Evolutionary conservation across 2,888 invertebrate genomes (phyloP), one percentile per base, ranked within the genome.

Genomic region (Alloscopus bannaensis): DNA sequence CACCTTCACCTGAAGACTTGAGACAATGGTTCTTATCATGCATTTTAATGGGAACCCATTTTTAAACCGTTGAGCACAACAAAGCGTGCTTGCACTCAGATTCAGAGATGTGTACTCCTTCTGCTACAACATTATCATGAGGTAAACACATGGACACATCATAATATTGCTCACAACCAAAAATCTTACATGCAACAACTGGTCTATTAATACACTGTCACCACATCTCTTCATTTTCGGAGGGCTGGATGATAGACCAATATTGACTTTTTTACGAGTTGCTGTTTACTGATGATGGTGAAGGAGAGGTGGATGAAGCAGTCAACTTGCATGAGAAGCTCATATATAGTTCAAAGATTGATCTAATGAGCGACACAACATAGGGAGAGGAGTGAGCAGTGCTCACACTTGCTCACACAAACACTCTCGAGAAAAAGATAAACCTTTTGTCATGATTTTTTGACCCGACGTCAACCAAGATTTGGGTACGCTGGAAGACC

Each of bases 401-500:
- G n/a, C n/a, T n/a, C n/a, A n/a, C n/a, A n/a, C n/a, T n/a, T n/a
- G n/a, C n/a, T n/a, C n/a, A n/a, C n/a, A n/a, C n/a, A n/a, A n/a
- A n/a, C n/a, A n/a, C n/a, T n/a, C n/a, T n/a, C n/a, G n/a, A n/a
- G n/a, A n/a, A n/a, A n/a, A n/a, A 52, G 59, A 59, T 68, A 55
- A 50, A 29, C 36, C 20, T 62, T 66, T 76, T 69, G 76, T 76
- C 68, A 66, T 60, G 45, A 47, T 72, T 55, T n/a, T 72, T 72
- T 72, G 62, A 68, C 45, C 73, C 73, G 72, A 52, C 72, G 66
- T 78, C 31, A 71, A 59, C 45, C 29, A 42, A 57, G 45, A 52
- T n/a, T 36, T 52, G 78, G 50, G 71, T 78, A 78, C 59, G 45
- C 29, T 36, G 36, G 45, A 55, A 68, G 71, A 72, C 80, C 80